phyloP scores from a whole-genome alignment of 2,888 invertebrate species.

The Drosophila cracens region DNA sequence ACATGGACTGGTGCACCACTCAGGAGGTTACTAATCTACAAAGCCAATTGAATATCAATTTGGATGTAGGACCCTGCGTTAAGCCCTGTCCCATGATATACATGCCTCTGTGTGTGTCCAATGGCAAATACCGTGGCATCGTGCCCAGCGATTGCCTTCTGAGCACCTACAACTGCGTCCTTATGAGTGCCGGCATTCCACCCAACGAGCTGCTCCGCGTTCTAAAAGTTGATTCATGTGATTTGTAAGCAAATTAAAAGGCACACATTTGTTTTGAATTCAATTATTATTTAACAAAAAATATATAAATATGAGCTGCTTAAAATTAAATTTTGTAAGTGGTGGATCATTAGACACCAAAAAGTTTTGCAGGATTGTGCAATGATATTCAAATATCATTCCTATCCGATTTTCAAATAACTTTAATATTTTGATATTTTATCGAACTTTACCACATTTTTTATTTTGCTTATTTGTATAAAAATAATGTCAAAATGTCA shows the following conservation, averaged over 20 bases:
- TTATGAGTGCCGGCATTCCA: constrained; percentile 43
- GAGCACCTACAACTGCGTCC: constrained; percentile 74
- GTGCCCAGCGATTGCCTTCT: constrained; percentile 74
- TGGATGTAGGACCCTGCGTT: constrained; percentile 63
- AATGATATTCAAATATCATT: too few relatives aligned
- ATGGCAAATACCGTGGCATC: constrained; percentile 77
- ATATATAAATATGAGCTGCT: background rate
- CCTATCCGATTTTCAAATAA: background rate
- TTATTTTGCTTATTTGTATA: background rate
- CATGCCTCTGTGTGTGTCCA: constrained; percentile 79
- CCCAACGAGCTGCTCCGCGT: constrained; percentile 53
- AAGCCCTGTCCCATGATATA: constrained; percentile 79
- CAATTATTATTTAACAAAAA: constrained; percentile 14
- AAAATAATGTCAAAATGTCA: background rate
- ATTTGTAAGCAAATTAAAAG: constrained; percentile 2
- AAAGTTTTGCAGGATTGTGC: too few relatives aligned
- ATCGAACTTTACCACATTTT: background rate
- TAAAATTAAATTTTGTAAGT: too few relatives aligned
- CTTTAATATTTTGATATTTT: background rate
- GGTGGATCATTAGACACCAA: too few relatives aligned
- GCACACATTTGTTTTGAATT: constrained; percentile 9
- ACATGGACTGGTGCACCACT: constrained; percentile 80
- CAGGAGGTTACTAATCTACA: constrained; percentile 64
- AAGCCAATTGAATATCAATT: constrained; percentile 57
- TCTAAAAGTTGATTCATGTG: constrained; percentile 57